Conservation (phyloP, 2,113 vertebrate genomes). For the Struthio camelus region DNA sequence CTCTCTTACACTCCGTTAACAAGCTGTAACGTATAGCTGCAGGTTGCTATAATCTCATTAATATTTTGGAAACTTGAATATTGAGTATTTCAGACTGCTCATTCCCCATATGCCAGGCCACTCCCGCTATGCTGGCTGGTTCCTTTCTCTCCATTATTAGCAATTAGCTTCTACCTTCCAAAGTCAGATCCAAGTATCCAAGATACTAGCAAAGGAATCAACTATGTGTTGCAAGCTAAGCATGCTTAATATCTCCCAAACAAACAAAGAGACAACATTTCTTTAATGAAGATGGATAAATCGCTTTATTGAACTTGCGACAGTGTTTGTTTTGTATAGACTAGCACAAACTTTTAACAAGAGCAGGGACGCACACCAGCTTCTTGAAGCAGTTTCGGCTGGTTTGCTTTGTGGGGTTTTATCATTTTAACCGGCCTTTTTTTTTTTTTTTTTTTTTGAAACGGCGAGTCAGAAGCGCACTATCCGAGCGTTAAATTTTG, state of each 20-base stretch:
- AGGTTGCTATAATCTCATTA: constrained; percentile 89
- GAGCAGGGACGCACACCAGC: background rate
- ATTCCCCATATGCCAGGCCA: constrained; percentile 89
- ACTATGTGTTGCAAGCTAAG: constrained; percentile 78
- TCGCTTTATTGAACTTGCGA: constrained; percentile 68
- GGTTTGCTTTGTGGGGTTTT: constrained; percentile 10
- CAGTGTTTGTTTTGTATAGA: constrained; percentile 54
- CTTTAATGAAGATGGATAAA: constrained; percentile 82
- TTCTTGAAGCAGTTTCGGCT: constrained; percentile 3
- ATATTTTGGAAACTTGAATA: constrained; percentile 87
- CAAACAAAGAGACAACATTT: constrained; percentile 79
- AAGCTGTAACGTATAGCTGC: constrained; percentile 85
- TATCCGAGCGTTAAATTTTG: constrained; percentile 53
- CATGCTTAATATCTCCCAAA: constrained; percentile 81
- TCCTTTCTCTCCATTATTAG: constrained; percentile 85
- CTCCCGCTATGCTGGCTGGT: constrained; percentile 84
- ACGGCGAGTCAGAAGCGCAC: background rate
- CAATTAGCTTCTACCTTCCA: constrained; percentile 86
- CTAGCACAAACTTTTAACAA: constrained; percentile 44
- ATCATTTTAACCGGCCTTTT: background rate
- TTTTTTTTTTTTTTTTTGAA: background rate
- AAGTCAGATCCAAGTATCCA: constrained; percentile 85
- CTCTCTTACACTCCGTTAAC: constrained; percentile 76
- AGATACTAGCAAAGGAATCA: constrained; percentile 84
- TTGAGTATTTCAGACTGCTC: constrained; percentile 82